Conservation (phyloP, 1,140 invertebrate species). For the Oreohelix idahoensis region DNA sequence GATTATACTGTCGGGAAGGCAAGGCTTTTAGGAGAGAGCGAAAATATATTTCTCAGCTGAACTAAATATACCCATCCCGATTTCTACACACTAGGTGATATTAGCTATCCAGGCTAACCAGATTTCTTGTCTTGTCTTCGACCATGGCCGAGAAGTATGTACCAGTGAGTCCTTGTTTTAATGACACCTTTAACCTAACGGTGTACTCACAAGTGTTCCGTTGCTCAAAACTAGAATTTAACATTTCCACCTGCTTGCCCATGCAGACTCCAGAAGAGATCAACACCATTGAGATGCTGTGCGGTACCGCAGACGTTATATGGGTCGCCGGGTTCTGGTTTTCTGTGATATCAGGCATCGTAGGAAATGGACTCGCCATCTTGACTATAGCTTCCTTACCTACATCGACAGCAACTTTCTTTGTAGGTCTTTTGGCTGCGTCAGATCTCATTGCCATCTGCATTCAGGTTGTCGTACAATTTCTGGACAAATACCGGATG, state of each 20-base stretch:
- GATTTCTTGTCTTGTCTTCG: background rate
- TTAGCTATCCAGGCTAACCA: background rate
- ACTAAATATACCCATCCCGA: background rate
- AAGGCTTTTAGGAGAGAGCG: background rate
- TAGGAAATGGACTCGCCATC: slow-evolving; percentile 54
- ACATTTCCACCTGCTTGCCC: slow-evolving; percentile 11
- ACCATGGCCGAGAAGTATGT: background rate
- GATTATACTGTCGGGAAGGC: too few relatives aligned
- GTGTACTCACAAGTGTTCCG: background rate
- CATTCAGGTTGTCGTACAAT: slow-evolving; percentile 50
- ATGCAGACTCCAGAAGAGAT: background rate
- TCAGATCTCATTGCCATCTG: slow-evolving; percentile 50
- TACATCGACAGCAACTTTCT: slow-evolving; percentile 52
- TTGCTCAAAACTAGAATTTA: slow-evolving; percentile 7
- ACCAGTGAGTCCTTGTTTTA: background rate
- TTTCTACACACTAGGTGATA: background rate
- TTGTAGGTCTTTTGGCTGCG: slow-evolving; percentile 54
- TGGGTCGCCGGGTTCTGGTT: slow-evolving; percentile 52
- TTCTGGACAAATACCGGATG: slow-evolving; percentile 41
- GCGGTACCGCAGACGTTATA: background rate
- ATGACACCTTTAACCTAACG: slow-evolving; percentile 13
- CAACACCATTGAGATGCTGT: background rate
- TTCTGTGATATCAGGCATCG: slow-evolving; percentile 48
- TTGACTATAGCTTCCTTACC: slow-evolving; percentile 51
- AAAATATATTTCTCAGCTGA: background rate